Evolutionary conservation across 2,888 invertebrate genomes (phyloP).

Genomic region (Tenthredo scrophulariae): DNA sequence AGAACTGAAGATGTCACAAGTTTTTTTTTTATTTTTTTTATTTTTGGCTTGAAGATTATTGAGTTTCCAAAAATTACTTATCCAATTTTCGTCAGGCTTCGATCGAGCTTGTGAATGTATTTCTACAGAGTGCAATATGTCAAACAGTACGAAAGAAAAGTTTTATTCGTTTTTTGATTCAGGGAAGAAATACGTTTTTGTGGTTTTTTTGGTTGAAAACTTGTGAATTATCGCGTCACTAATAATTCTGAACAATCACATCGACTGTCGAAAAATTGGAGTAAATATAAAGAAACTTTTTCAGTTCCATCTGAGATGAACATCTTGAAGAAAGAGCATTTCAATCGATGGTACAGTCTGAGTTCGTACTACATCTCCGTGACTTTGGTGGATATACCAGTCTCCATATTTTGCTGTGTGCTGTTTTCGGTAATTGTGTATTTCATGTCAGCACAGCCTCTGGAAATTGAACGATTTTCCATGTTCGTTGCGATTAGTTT

Average conservation of each 20-base stretch:
- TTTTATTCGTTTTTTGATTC: neutral
- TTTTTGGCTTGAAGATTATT: neutral
- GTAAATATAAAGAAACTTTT: slow-evolving; percentile 55
- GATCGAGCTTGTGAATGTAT: too few species aligned
- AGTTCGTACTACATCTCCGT: slow-evolving; percentile 90
- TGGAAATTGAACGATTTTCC: slow-evolving; percentile 87
- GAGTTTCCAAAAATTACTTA: too few species aligned
- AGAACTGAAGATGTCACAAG: neutral
- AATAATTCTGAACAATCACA: slow-evolving; percentile 25
- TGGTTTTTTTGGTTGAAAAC: neutral
- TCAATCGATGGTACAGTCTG: slow-evolving; percentile 93
- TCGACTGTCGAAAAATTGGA: slow-evolving; percentile 26
- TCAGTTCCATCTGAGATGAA: slow-evolving; percentile 90
- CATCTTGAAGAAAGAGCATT: slow-evolving; percentile 90
- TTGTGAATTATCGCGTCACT: neutral
- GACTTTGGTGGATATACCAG: slow-evolving; percentile 88
- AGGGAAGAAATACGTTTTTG: neutral
- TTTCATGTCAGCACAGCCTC: slow-evolving; percentile 93
- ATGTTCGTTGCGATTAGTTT: slow-evolving; percentile 93
- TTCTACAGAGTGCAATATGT: too few species aligned
- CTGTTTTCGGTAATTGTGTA: slow-evolving; percentile 89
- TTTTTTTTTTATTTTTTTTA: neutral
- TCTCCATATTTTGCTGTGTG: slow-evolving; percentile 87
- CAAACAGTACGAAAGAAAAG: too few species aligned
- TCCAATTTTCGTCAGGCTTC: too few species aligned